Base-by-base conservation (phyloP, 1,140 invertebrate species). In the Neodiprion virginianus region DNA sequence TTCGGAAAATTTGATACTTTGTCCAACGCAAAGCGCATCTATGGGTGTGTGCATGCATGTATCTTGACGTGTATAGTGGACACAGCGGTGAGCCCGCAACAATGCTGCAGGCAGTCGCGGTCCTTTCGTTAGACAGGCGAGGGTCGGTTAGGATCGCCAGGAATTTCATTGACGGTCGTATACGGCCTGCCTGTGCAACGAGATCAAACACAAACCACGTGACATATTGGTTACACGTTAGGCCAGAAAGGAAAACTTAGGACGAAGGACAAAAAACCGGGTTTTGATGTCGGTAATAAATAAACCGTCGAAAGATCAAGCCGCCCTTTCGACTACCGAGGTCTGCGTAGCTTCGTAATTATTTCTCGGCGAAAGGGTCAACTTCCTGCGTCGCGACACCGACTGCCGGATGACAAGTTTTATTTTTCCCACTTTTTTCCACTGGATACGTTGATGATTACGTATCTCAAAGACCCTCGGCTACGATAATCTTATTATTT, bases 131-230 rank as follows among this genome's bases (percentile, higher is more conserved):
- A 21, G 61, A 65, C 17, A 12, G 67, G 67, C 67, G 21, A 14
- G 67, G 21, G 21, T 14, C 67, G 21, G 67, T 47, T 47, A 11
- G 21, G 67, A 21, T 69, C 67, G 67, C 67, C 40, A 69, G 67
- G 67, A 69, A 69, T 69, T 47, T 47, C 67, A 69, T 69, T 69
- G 67, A 69, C 67, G 40, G 67, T 47, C 40, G 21, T 47, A 69
- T 47, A 14, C 40, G 67, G 40, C 67, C 23, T 21, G 21, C 12
- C 11, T 21, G 40, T 47, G 23, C 67, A 69, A 69, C 11, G 40
- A 69, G 67, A 69, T 69, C 67, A 69, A 69, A 69, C 67, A 69
- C 67, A 21, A 47, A 69, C 67, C 67, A 69, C 67, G 67, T 69
- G 67, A 69, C 67, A 69, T 69, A 69, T 69, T 69, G 67, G 67